Evolutionary conservation across 2,797 vertebrate species (phyloP).

Genomic region (Micropoecilia bifurca): DNA sequence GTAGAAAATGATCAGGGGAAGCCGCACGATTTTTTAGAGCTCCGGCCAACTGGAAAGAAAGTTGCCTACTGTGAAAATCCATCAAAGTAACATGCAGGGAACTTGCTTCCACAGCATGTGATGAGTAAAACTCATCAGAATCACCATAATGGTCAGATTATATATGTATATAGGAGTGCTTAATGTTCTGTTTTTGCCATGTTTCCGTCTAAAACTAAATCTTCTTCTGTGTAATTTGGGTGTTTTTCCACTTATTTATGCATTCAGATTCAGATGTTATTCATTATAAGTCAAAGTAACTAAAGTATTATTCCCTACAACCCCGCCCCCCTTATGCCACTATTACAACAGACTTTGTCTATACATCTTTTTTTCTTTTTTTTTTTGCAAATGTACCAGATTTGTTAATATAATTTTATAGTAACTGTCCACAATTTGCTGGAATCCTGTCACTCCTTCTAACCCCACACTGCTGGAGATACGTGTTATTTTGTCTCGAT

Average conservation of each 20-base stretch:
- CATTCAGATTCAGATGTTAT: neutral
- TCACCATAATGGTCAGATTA: slow-evolving; percentile 5
- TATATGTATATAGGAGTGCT: slow-evolving; percentile 7
- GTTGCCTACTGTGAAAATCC: slow-evolving; percentile 28
- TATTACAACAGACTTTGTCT: neutral
- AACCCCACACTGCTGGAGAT: neutral
- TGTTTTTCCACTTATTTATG: neutral
- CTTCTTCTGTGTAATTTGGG: neutral
- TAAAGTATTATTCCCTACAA: neutral
- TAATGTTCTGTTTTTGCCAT: slow-evolving; percentile 20
- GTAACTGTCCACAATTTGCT: neutral
- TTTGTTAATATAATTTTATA: neutral
- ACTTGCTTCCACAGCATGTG: slow-evolving; percentile 8
- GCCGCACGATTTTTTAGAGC: slow-evolving; percentile 33
- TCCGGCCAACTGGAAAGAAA: slow-evolving; percentile 35
- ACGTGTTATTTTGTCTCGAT: neutral
- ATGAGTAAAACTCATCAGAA: slow-evolving; percentile 18
- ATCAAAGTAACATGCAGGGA: slow-evolving; percentile 22
- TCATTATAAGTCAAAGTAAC: neutral
- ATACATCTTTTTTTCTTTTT: neutral
- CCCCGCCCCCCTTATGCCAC: neutral
- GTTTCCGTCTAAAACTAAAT: neutral
- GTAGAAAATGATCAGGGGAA: slow-evolving; percentile 39
- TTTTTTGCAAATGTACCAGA: neutral
- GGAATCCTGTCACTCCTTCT: neutral